Percentiles rank a stretch among this genome's conserved stretches.
Conservation (phyloP, 2,113 vertebrate genomes). For the Sturnus vulgaris region DNA sequence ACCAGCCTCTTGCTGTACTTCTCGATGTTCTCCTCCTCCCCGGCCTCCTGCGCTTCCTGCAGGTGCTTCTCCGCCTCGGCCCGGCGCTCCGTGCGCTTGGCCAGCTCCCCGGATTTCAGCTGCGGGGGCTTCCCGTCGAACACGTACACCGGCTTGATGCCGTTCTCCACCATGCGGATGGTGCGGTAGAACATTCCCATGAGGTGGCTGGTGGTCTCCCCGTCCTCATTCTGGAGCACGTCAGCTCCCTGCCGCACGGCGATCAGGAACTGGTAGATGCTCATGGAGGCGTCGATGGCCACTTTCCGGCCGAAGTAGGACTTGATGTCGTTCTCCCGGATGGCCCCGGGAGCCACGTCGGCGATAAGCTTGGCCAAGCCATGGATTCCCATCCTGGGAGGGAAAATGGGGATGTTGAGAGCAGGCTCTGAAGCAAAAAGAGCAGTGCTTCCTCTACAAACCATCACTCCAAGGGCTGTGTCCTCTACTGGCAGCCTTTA, state of each 20-base stretch:
- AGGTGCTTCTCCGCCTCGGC: slow-evolving; percentile 90
- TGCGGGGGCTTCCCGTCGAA: slow-evolving; percentile 94
- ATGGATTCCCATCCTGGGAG: slow-evolving; percentile 88
- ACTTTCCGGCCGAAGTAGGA: slow-evolving; percentile 95
- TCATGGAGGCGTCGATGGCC: slow-evolving; percentile 97
- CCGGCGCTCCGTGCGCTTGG: slow-evolving; percentile 87
- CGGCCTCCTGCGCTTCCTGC: slow-evolving; percentile 86
- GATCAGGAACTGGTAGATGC: slow-evolving; percentile 97
- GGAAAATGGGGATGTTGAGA: not conserved
- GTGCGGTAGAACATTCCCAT: slow-evolving; percentile 99
- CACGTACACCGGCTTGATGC: slow-evolving; percentile 93
- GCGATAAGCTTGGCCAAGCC: slow-evolving; percentile 94
- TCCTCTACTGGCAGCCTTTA: accelerated
- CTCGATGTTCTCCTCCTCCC: slow-evolving; percentile 86
- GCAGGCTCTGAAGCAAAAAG: not conserved
- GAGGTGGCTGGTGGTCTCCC: slow-evolving; percentile 95
- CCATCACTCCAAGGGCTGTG: accelerated
- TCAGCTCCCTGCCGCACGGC: slow-evolving; percentile 94
- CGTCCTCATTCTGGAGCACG: slow-evolving; percentile 88
- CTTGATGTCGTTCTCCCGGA: slow-evolving; percentile 94
- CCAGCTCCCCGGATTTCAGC: slow-evolving; percentile 90
- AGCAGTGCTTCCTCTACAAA: not conserved
- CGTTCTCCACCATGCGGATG: slow-evolving; percentile 93
- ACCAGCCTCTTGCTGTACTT: slow-evolving; percentile 94
- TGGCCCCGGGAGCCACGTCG: slow-evolving; percentile 87